Conservation (phyloP, 23 tunicate species). For the Halocynthia roretzi region DNA sequence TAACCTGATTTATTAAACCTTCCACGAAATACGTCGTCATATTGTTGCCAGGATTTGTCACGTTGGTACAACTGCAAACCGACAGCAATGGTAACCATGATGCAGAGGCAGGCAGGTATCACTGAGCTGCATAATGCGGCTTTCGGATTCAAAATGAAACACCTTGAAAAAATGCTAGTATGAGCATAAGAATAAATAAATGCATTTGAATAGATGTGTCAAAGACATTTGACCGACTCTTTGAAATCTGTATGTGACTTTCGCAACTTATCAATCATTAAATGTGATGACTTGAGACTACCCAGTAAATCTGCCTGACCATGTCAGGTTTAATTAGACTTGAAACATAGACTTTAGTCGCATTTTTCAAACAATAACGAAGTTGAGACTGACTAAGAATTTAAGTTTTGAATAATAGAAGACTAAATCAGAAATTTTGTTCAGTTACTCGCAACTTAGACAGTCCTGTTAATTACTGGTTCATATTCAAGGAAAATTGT, state of each 20-base stretch:
- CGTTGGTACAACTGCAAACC: conserved; percentile 47
- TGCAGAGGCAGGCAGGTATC: conserved; percentile 49
- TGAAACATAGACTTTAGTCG: no score
- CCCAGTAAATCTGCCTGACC: no score
- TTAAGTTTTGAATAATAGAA: no score
- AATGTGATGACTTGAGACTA: no score
- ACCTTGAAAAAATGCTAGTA: conserved; percentile 26
- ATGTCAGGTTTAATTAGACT: no score
- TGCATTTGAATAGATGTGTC: no score
- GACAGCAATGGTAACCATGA: conserved; percentile 18
- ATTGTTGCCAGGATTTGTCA: conserved; percentile 61
- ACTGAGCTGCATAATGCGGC: conserved; percentile 62
- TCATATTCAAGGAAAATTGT: not conserved
- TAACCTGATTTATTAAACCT: conserved; percentile 64
- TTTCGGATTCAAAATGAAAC: conserved; percentile 47
- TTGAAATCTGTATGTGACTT: no score
- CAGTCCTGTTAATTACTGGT: not conserved
- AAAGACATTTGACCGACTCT: no score
- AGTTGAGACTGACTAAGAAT: no score
- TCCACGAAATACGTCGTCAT: conserved; percentile 63
- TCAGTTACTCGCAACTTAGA: not conserved
- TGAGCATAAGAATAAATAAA: no score
- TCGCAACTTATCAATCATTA: no score
- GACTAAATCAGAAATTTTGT: not conserved
- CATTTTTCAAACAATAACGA: no score